Evolutionary conservation across 2,888 invertebrate species (phyloP).

Genomic region (Villa cingulata): DNA sequence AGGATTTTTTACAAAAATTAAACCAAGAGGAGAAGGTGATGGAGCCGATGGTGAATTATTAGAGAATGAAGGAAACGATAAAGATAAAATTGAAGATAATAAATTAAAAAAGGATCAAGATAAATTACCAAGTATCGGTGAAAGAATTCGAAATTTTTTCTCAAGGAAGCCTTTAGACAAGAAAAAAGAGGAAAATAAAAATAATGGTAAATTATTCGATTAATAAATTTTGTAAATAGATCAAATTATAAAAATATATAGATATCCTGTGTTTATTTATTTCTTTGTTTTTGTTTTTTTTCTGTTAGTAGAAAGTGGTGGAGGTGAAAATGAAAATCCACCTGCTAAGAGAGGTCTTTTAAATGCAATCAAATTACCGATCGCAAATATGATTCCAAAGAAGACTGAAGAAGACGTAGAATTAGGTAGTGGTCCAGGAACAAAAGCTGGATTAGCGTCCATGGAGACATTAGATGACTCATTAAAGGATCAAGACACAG

Average conservation of each 20-base stretch:
- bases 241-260: background rate
- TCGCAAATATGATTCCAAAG: slow-evolving; percentile 44
- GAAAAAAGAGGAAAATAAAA: slow-evolving; percentile 28
- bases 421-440: slow-evolving; percentile 40
- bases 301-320: too few relatives aligned
- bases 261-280: too few relatives aligned
- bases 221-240: too few relatives aligned
- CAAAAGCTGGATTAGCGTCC: slow-evolving; percentile 62
- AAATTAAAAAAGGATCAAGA: slow-evolving; percentile 23
- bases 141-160: slow-evolving; percentile 43
- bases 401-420: slow-evolving; percentile 38
- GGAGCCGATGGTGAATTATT: slow-evolving; percentile 37
- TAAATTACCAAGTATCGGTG: slow-evolving; percentile 29
- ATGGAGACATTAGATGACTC: slow-evolving; percentile 71
- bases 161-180: slow-evolving; percentile 37
- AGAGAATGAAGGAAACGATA: slow-evolving; percentile 36
- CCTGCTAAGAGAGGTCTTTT: slow-evolving; percentile 40
- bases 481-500: slow-evolving; percentile 47
- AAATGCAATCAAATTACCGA: slow-evolving; percentile 48
- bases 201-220: slow-evolving; percentile 29
- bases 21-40: slow-evolving; percentile 51
- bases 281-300: too few relatives aligned
- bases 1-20: slow-evolving; percentile 66
- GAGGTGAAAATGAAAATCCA: slow-evolving; percentile 17
- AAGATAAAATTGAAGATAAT: slow-evolving; percentile 28